Conservation (phyloP, 2,797 vertebrate species). For the Sebastes ruberrimus region DNA sequence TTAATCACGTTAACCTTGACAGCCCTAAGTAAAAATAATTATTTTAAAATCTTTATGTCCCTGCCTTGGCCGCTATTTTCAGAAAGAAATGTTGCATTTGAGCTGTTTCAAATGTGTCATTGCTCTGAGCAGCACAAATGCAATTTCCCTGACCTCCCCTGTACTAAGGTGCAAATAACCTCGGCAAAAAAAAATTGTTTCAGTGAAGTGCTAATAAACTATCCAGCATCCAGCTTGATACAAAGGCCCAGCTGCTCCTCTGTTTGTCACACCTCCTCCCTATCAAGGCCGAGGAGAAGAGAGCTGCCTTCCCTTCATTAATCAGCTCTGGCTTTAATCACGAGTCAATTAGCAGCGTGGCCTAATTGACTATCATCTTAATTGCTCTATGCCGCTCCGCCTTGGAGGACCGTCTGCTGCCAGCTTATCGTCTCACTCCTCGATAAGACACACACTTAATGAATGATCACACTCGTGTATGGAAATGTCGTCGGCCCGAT, state of each 20-base stretch:
- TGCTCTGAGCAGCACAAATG: no score
- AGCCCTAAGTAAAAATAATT: no score
- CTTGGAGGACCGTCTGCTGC: constrained; percentile 25
- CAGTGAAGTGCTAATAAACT: not conserved
- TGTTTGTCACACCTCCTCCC: constrained; percentile 1
- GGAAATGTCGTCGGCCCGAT: constrained; percentile 30
- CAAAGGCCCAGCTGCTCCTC: not conserved
- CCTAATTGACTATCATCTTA: constrained; percentile 55
- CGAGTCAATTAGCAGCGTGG: constrained; percentile 54
- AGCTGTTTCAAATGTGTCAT: not conserved
- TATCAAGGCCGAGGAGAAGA: not conserved
- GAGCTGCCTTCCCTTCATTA: constrained; percentile 27
- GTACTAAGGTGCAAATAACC: not conserved
- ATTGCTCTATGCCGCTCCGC: constrained; percentile 32
- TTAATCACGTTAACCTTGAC: no score
- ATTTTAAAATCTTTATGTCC: no score
- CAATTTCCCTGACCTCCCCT: not conserved
- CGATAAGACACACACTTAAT: constrained; percentile 18
- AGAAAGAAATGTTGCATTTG: not conserved
- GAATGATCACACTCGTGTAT: constrained; percentile 7
- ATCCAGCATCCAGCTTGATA: not conserved
- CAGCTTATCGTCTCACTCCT: constrained; percentile 8
- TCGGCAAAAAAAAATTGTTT: no score
- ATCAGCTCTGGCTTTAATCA: constrained; percentile 59
- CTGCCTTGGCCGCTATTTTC: not conserved